phyloP scores from a whole-genome alignment of 2,888 invertebrate species.

The Schizaphis graminum region DNA sequence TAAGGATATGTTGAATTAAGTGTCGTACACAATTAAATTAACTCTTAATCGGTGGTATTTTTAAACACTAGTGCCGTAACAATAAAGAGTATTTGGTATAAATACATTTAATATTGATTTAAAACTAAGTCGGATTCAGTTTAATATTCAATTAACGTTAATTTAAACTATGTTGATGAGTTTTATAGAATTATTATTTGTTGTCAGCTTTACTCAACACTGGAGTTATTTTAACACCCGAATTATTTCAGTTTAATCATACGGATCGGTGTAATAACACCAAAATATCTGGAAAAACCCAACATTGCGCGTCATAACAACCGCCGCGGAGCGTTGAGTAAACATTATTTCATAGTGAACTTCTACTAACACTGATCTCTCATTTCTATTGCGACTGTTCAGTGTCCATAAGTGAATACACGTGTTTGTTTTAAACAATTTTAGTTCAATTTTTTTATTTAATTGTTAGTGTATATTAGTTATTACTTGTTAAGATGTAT shows the following conservation, averaged over 20 bases:
- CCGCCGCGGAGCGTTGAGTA: not conserved
- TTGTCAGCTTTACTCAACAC: not conserved
- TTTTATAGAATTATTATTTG: not conserved
- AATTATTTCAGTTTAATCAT: not conserved
- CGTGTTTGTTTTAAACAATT: constrained; percentile 9
- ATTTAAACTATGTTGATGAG: not conserved
- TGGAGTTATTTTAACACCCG: not conserved
- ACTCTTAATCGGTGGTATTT: not conserved
- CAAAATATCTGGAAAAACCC: not conserved
- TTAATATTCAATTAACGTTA: not conserved
- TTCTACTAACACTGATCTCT: not conserved
- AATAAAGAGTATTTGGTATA: not conserved
- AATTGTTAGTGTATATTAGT: not conserved
- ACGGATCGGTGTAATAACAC: not conserved
- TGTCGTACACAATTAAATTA: not conserved
- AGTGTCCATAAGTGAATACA: not conserved
- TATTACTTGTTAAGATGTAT: constrained; percentile 8
- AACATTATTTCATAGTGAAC: not conserved
- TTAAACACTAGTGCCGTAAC: not conserved
- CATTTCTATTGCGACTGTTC: not conserved
- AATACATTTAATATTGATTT: constrained; percentile 10
- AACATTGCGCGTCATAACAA: not conserved
- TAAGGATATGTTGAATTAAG: not conserved
- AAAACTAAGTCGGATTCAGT: not conserved
- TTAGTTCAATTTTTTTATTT: not conserved